Base-by-base conservation (phyloP, 2,113 vertebrate genomes). In the Apteryx mantelli region DNA sequence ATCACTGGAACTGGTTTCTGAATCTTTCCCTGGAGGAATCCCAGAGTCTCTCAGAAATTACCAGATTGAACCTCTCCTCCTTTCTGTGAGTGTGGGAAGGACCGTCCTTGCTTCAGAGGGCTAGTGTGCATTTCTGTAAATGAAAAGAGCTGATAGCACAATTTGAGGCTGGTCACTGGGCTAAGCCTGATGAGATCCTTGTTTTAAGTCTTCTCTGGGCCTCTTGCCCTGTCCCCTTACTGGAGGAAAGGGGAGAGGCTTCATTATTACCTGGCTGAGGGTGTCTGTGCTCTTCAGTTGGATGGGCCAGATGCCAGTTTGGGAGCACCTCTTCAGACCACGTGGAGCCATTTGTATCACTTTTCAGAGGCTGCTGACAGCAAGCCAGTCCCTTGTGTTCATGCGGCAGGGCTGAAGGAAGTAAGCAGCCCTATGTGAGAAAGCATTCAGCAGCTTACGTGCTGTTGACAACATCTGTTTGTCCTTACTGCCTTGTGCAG, bases 231-330 rank as follows among this genome's bases (percentile, higher is more conserved):
- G 2, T 20, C 34, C 26, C 18, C 40, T 22, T 46, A 8, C 19
- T 82, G 70, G 42, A 89, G 53, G 53, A 34, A 80, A 42, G 30
- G 5, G 21, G 26, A 68, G 46, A 89, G 5, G 20, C 44, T 16
- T 80, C 38, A 12, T 50, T 76, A 28, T 46, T 76, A 25, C 6
- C 28, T 70, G 17, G 16, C 6, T 14, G 12, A 13, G 34, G 17
- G n/a, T 90, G 42, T 32, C 64, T 82, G 46, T 64, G 36, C 1
- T 3, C 38, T 78, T 53, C 36, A 50, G 4, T 46, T 84, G 22
- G 53, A 3, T 0, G 0, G 48, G 25, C 30, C 55, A 20, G 44
- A 11, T 1, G 0, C 12, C 24, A 7, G 16, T 84, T 53, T 58
- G 56, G 16, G 65, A 89, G 65, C 65, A 61, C 52, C 42, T 16